Evolutionary conservation across 1,140 invertebrate species (phyloP).

Genomic region (Zaprionus ornatus): DNA sequence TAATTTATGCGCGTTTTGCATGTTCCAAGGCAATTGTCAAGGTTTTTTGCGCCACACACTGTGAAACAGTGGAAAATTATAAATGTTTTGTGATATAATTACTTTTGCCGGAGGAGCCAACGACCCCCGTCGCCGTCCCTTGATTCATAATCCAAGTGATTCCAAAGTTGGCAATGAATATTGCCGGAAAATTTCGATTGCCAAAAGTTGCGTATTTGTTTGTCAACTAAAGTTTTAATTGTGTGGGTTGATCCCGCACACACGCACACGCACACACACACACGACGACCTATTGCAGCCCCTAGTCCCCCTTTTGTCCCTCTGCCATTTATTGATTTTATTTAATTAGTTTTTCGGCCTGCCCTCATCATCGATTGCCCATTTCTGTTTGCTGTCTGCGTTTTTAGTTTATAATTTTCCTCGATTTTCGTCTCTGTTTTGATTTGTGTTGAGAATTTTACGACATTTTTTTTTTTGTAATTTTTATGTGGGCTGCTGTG

Average conservation of each 20-base stretch:
- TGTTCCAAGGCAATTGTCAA: constrained; percentile 78
- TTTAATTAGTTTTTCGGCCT: constrained; percentile 71
- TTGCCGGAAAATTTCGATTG: constrained; percentile 50
- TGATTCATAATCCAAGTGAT: not conserved
- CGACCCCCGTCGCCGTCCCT: not conserved
- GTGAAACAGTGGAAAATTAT: constrained; percentile 33
- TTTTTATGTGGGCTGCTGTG: constrained; percentile 24
- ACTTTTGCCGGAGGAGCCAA: constrained; percentile 44
- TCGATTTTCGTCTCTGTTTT: constrained; percentile 44
- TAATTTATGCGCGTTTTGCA: constrained; percentile 81
- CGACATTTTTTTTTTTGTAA: constrained; percentile 16
- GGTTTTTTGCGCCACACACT: constrained; percentile 57
- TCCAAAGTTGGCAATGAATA: constrained; percentile 37
- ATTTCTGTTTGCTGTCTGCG: constrained; percentile 61
- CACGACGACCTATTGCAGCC: constrained; percentile 14
- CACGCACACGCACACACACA: not conserved
- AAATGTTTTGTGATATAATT: constrained; percentile 71
- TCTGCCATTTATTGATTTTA: constrained; percentile 68
- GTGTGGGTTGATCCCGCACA: constrained; percentile 36
- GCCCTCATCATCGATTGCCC: constrained; percentile 55
- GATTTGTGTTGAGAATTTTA: constrained; percentile 56
- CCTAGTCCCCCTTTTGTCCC: constrained; percentile 4
- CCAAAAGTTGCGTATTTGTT: constrained; percentile 19
- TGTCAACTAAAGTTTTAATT: constrained; percentile 47
- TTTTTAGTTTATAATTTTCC: constrained; percentile 62